A percentile compares a stretch with the other conserved stretches of the same genome.
These are phyloP conservation scores for Epirrhoe alternata DNA, from an alignment of 2,888 invertebrate species.

Conservation along the genomic window DNA sequence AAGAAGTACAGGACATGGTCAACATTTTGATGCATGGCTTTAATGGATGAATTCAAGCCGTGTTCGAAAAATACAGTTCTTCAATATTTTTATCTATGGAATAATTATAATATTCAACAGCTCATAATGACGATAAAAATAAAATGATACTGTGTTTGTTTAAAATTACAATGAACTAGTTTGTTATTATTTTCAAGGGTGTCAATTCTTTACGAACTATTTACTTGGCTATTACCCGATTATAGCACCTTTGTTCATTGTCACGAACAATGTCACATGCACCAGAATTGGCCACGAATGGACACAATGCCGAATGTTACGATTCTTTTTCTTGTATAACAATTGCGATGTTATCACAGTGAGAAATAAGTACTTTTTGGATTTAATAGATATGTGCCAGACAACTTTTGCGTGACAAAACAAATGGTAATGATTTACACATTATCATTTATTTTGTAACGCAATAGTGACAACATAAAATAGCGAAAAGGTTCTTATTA, in stretches of 20 bases:
- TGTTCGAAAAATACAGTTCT: too few relatives aligned
- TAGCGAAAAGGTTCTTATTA: too few relatives aligned
- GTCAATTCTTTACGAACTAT: constrained; percentile 9
- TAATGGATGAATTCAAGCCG: too few relatives aligned
- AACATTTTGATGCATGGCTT: too few relatives aligned
- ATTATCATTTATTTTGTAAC: too few relatives aligned
- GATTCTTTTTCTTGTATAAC: constrained; percentile 43
- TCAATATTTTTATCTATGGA: too few relatives aligned
- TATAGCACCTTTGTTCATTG: constrained; percentile 19
- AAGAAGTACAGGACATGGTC: too few relatives aligned
- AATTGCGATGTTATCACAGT: constrained; percentile 58
- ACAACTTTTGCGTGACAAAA: constrained; percentile 27
- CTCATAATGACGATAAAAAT: too few relatives aligned
- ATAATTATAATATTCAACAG: too few relatives aligned
- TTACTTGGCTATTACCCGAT: constrained; percentile 1
- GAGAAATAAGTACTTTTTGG: constrained; percentile 38
- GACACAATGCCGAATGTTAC: constrained; percentile 29
- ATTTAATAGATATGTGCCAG: constrained; percentile 20
- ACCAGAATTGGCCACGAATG: constrained; percentile 26
- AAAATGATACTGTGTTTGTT: not conserved
- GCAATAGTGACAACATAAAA: too few relatives aligned
- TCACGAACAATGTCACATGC: constrained; percentile 46
- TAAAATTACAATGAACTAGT: constrained; percentile 1
- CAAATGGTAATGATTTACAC: too few relatives aligned
- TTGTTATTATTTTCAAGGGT: constrained; percentile 12